Conservation (phyloP, 2,113 vertebrate genomes). For the Microcebus griseorufus region DNA sequence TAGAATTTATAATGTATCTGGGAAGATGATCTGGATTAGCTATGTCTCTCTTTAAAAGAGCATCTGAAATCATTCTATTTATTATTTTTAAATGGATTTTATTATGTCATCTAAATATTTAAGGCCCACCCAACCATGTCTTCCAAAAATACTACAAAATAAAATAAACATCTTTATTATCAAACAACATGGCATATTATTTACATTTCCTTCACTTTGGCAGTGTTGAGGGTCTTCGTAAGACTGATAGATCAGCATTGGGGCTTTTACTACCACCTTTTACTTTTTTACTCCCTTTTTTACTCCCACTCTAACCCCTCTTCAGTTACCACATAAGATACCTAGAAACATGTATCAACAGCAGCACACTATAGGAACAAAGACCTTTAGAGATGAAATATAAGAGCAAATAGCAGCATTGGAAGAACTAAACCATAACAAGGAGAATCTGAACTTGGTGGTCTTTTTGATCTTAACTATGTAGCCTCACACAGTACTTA, state of each 20-base stretch:
- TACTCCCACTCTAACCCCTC: not conserved
- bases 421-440: not conserved
- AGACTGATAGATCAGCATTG: not conserved
- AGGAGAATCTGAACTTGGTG: not conserved
- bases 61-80: not conserved
- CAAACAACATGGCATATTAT: not conserved
- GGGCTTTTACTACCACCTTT: not conserved
- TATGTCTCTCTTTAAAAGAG: not conserved
- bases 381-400: not conserved
- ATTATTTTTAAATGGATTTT: slow-evolving; percentile 14
- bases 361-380: not conserved
- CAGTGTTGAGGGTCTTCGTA: not conserved
- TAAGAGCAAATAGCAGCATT: not conserved
- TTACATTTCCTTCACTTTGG: not conserved
- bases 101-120: slow-evolving; percentile 35
- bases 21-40: not conserved
- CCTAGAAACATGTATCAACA: not conserved
- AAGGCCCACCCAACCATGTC: not conserved
- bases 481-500: not conserved
- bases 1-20: not conserved
- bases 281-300: not conserved
- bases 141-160: not conserved
- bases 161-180: slow-evolving; percentile 35
- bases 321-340: not conserved
- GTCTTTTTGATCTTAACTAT: slow-evolving; percentile 18